Conservation (phyloP, 2,797 vertebrate species). For the Anguilla marmorata region DNA sequence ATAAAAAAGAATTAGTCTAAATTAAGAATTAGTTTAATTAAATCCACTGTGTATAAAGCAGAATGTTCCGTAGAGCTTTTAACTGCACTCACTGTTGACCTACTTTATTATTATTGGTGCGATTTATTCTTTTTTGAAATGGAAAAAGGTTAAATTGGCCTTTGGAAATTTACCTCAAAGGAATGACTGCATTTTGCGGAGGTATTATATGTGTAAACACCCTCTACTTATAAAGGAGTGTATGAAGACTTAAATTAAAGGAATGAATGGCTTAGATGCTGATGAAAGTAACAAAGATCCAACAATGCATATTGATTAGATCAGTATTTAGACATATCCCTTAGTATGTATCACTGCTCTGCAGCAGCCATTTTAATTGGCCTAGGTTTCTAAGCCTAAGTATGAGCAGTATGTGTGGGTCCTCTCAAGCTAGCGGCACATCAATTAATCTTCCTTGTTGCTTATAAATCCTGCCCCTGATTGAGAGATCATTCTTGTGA, state of each 20-base stretch:
- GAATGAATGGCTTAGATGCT: not conserved
- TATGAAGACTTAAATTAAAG: not conserved
- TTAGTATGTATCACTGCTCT: not conserved
- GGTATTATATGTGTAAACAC: too few relatives aligned
- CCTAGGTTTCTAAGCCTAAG: not conserved
- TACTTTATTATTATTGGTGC: not conserved
- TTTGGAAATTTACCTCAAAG: too few relatives aligned
- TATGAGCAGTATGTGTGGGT: constrained; percentile 17
- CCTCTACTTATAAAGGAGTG: not conserved
- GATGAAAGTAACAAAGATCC: not conserved
- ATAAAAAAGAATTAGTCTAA: too few relatives aligned
- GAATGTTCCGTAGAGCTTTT: not conserved
- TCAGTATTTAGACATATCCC: not conserved
- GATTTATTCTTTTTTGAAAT: not conserved
- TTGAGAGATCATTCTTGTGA: not conserved
- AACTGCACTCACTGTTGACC: not conserved
- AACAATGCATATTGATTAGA: not conserved
- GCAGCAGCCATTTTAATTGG: not conserved
- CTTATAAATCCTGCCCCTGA: not conserved
- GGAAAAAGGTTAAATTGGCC: too few relatives aligned
- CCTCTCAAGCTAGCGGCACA: not conserved
- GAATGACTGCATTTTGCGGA: not conserved
- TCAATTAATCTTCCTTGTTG: not conserved
- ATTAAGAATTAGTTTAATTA: not conserved
- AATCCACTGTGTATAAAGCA: not conserved